Evolutionary conservation across 1,140 invertebrate species (phyloP).

Genomic region (Propsilocerus akamusi): DNA sequence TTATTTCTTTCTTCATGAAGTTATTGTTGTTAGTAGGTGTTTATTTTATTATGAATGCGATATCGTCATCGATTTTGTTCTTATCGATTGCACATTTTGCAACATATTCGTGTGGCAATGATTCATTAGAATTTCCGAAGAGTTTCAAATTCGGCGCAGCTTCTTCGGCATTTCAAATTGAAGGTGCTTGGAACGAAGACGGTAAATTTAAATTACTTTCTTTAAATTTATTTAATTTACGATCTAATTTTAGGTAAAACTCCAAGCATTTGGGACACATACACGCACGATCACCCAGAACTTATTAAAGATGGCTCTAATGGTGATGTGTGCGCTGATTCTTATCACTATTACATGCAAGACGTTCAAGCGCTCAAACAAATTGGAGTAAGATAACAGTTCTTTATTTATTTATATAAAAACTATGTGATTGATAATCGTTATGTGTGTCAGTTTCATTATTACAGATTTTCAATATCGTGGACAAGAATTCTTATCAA

Average conservation of each 20-base stretch:
- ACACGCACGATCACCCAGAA: constrained; percentile 12
- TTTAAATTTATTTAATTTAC: constrained; percentile 5
- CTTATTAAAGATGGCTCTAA: constrained; percentile 20
- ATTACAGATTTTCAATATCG: constrained; percentile 38
- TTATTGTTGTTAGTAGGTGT: neutral
- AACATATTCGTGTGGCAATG: neutral
- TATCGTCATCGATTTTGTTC: neutral
- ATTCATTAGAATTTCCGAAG: neutral
- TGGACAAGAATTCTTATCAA: constrained; percentile 37
- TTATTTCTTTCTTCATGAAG: neutral
- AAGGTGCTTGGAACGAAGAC: neutral
- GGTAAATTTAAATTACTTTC: neutral
- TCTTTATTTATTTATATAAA: neutral
- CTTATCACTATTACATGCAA: constrained; percentile 27
- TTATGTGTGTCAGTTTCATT: constrained; percentile 14
- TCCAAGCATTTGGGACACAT: constrained; percentile 19
- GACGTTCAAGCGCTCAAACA: constrained; percentile 27
- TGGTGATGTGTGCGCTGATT: constrained; percentile 25
- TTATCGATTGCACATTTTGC: neutral
- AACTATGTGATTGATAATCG: constrained; percentile 4
- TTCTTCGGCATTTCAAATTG: constrained; percentile 10
- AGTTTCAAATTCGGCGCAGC: neutral
- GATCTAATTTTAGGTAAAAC: constrained; percentile 21
- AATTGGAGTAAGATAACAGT: constrained; percentile 23
- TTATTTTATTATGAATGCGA: neutral